Evolutionary conservation across 2,888 invertebrate genomes (phyloP), one percentile per base, ranked within the genome.

Genomic region (Amiota communis): DNA sequence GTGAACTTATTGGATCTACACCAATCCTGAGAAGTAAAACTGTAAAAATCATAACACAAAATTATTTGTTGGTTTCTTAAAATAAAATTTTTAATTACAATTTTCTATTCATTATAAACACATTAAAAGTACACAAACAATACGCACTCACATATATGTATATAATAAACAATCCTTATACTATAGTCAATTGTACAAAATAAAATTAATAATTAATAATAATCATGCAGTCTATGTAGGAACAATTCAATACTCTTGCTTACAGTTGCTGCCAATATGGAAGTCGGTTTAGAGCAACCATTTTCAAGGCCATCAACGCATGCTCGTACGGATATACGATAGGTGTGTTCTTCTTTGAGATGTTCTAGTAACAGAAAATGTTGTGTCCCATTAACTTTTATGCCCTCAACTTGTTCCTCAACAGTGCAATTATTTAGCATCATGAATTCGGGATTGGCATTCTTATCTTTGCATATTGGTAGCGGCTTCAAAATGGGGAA

Each of bases 281-380:
- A 68, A n/a, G 71, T 76, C 1, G 86, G 87, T 0, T 75, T 76
- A n/a, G 89, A 88, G 59, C 89, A 88, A 0, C 84, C 85, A 71
- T 87, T 88, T 46, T 75, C 11, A 48, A 89, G 71, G 2, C 73
- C 79, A 0, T 77, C 75, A 0, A 84, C 85, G 75, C 89, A 89
- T 2, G 89, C 89, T 0, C 85, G 81, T 0, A 89, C 72, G n/a
- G 81, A 78, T 9, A 89, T 77, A 10, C 80, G 80, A 77, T 89
- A 89, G 2, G 74, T 77, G 48, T 75, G 72, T 15, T 79, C 72
- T 1, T 82, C 78, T 1, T 78, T 11, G 9, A 89, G 73, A 8
- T 80, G 51, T 0, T 73, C 71, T 8, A 88, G 36, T 0, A 70
- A 76, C 53, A 78, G 81, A 8, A 75, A 79, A 48, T 88, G 85